phyloP scores from a whole-genome alignment of 2,888 invertebrate genomes.

The Drosophila cracens region DNA sequence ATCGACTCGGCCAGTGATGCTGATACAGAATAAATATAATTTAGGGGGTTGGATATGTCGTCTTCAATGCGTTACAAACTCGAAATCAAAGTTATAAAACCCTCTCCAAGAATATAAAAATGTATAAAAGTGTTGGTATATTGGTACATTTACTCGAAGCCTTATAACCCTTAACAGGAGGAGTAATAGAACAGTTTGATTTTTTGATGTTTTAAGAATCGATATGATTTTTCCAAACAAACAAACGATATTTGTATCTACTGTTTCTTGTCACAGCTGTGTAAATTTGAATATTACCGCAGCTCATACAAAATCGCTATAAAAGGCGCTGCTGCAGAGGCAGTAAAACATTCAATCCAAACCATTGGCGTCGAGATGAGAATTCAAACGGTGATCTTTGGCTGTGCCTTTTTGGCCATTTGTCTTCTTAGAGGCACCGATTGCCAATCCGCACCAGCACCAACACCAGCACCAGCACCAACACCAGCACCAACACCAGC shows the following conservation, averaged over 20 bases:
- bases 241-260: neutral
- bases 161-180: too few species aligned
- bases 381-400: constrained; percentile 19
- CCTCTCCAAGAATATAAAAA: neutral
- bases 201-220: neutral
- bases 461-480: too few species aligned
- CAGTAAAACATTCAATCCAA: constrained; percentile 3
- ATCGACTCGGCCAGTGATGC: neutral
- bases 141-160: neutral
- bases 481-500: too few species aligned
- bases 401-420: constrained; percentile 19
- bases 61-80: neutral
- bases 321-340: constrained; percentile 2
- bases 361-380: constrained; percentile 8
- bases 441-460: too few species aligned
- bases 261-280: neutral
- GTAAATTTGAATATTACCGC: neutral
- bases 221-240: neutral
- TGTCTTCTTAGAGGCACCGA: constrained; percentile 2
- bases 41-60: neutral
- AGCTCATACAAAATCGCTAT: neutral
- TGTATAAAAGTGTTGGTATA: neutral
- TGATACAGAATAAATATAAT: neutral
- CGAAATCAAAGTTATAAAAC: neutral
- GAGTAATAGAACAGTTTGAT: neutral